These are phyloP conservation scores for Characodon lateralis DNA, from an alignment of 2,797 vertebrate genomes.

Conservation along the genomic window DNA sequence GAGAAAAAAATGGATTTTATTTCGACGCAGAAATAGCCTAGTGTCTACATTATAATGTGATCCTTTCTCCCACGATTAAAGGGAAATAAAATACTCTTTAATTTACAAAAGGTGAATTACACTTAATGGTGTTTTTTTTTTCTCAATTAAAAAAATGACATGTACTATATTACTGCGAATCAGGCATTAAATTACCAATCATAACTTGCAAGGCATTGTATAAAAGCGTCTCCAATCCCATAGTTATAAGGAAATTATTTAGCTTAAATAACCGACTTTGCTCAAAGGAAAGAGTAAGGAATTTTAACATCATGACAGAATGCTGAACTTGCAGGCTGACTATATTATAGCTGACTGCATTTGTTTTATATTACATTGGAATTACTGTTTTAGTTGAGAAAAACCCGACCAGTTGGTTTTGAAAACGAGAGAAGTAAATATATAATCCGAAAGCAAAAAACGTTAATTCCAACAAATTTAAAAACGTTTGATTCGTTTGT, in stretches of 20 bases:
- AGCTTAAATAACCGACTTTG: not conserved
- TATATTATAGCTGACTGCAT: not conserved
- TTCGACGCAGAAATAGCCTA: slow-evolving; percentile 8
- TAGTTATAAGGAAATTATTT: not conserved
- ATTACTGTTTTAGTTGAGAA: not conserved
- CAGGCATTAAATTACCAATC: not conserved
- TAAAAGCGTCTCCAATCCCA: not conserved
- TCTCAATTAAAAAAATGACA: not conserved
- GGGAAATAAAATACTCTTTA: not conserved
- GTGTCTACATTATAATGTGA: not conserved
- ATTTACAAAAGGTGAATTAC: not conserved
- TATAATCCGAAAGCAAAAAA: not conserved
- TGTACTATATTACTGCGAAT: not conserved
- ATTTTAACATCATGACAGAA: not conserved
- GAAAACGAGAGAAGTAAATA: not conserved
- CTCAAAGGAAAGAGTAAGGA: not conserved
- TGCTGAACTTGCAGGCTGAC: not conserved
- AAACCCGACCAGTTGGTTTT: not conserved
- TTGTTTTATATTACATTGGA: not conserved
- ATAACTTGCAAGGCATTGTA: no score
- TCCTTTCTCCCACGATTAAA: not conserved
- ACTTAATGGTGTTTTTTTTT: not conserved
- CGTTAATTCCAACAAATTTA: not conserved
- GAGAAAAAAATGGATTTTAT: slow-evolving; percentile 14
- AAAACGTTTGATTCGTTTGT: no score